Evolutionary conservation across 1,140 invertebrate species (phyloP), one percentile per base, ranked within the genome.

Genomic region (Aphaenogaster floridana): DNA sequence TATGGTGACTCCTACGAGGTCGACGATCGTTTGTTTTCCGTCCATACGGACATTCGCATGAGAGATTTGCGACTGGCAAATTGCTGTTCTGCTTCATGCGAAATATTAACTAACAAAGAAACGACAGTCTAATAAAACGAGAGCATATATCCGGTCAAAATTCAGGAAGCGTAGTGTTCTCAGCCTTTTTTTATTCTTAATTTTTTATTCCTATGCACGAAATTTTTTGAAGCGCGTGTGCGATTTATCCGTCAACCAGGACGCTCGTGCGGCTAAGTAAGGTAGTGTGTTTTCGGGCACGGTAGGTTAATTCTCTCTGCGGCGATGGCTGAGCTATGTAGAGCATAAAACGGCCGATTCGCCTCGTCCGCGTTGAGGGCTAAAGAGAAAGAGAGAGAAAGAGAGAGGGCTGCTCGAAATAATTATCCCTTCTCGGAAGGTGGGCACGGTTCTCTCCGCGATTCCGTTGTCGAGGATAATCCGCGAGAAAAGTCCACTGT

Each of bases 311-410:
- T 94, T 94, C 91, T 93, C 90, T 91, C 74, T 77, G 63, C 81
- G 88, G 54, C 71, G 80, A 88, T 71, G 68, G 71, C 63, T 52
- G 83, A 74, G 90, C 88, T 94, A 95, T 95, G 89, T 93, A 94
- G 94, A 95, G 94, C 94, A 94, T 95, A 95, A 95, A 94, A 94
- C 93, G 90, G 89, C 90, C 90, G 86, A 90, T 88, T 89, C 89
- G 84, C 66, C 81, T 88, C 89, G 69, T 74, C 86, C 80, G 9
- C 34, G 36, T 78, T 21, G 78, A 52, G 64, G 66, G 45, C 64
- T 66, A 45, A 57, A 78, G 83, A 88, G 21, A 64, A 59, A 69
- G 87, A 76, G 80, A 78, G 83, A 88, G 21, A 64, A 59, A 69
- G 87, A 76, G 80, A 72, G 66, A 69, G 64, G 64, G 69, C 86